Evolutionary conservation across 1,140 invertebrate genomes (phyloP), one percentile per base, ranked within the genome.

Genomic region (Anastrepha obliqua): DNA sequence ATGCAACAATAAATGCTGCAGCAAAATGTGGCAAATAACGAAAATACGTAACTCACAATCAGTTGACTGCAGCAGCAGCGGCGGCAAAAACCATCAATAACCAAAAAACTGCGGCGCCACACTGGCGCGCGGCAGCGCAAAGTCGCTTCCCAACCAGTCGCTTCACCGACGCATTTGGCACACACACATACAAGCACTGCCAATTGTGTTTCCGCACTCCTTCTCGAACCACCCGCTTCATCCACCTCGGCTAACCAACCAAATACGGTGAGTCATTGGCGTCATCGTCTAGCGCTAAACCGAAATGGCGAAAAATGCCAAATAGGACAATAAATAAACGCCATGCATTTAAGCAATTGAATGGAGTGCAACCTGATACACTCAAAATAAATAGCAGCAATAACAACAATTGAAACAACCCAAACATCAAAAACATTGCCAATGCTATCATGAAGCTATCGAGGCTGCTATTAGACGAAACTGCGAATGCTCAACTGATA

Each of bases 321-420:
- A 55, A 81, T 17, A 81, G 0, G 44, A 15, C 13, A 13, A 47
- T 47, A 74, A 81, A 81, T 81, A 81, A 81, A 81, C 47, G 74
- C 74, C 51, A 51, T 74, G 70, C 70, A 74, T 74, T 74, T 74
- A 74, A 74, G 70, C 70, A 74, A 81, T 81, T 81, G 44, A n/a
- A 81, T 29, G n/a, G 47, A 81, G 47, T 81, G 47, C 47, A 81
- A 81, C n/a, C 74, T 81, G 74, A 81, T 81, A 81, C 74, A 81
- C 47, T 29, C 47, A 81, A 29, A 81, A 81, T 81, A 51, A 58
- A 81, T 20, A 81, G 74, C 7, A 9, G 74, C 74, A 81, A 81
- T n/a, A 81, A 55, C 47, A 55, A 55, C 15, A 55, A 29, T 29
- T 29, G 29, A 29, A 29, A 55, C 74, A 81, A 44, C 29, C 29